phyloP scores from a whole-genome alignment of 2,113 vertebrate species.

The Mobula birostris region DNA sequence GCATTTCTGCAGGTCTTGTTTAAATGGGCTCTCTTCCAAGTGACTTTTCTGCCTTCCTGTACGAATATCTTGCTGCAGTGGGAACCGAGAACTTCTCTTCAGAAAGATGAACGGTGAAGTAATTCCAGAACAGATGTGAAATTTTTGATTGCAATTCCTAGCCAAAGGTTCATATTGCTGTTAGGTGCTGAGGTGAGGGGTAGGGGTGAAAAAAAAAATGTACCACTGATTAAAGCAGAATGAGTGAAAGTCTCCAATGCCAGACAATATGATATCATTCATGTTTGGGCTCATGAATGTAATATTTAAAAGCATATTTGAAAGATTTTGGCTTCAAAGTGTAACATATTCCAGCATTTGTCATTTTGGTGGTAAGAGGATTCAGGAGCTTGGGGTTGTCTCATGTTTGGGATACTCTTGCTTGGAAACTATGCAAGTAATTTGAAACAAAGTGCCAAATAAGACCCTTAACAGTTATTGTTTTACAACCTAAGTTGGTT shows the following conservation, averaged over 20 bases:
- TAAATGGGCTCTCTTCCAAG: constrained; percentile 17
- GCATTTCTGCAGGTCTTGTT: constrained; percentile 35
- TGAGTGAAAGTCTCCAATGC: background rate
- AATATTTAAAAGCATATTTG: background rate
- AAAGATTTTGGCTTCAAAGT: background rate
- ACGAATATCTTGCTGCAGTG: constrained; percentile 30
- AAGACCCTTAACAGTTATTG: background rate
- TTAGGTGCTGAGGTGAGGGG: background rate
- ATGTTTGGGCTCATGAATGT: background rate
- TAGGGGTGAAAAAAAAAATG: background rate
- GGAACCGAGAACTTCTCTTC: background rate
- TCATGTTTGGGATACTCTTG: background rate
- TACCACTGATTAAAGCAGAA: background rate
- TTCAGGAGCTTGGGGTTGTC: background rate
- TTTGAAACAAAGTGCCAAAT: background rate
- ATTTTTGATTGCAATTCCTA: background rate
- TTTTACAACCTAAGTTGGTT: background rate
- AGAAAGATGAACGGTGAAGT: constrained; percentile 28
- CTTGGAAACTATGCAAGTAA: background rate
- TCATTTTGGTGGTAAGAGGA: background rate
- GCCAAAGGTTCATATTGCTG: background rate
- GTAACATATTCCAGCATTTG: background rate
- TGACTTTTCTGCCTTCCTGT: constrained; percentile 28
- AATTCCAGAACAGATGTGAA: constrained; percentile 35
- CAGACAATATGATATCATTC: too few relatives aligned